phyloP scores from a whole-genome alignment of 2,888 invertebrate genomes.

The Drosophila hamatofila region DNA sequence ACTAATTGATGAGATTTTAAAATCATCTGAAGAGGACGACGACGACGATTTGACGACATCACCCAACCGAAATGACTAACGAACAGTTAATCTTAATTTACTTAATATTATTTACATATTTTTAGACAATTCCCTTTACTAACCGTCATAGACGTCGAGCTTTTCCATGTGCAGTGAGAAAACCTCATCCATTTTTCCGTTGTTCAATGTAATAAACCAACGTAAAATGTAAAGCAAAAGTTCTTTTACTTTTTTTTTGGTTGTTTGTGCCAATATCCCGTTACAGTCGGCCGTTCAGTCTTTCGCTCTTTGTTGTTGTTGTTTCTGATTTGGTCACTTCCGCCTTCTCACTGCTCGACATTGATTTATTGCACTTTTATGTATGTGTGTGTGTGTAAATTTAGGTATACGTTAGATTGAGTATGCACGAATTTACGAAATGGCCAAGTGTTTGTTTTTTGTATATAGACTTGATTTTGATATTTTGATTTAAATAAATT shows the following conservation, averaged over 20 bases:
- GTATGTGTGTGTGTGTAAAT: slow-evolving; percentile 11
- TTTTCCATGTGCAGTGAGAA: slow-evolving; percentile 84
- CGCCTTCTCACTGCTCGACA: slow-evolving; percentile 53
- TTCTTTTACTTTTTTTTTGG: slow-evolving; percentile 2
- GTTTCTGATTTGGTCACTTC: slow-evolving; percentile 51
- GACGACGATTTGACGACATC: slow-evolving; percentile 52
- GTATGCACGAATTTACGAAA: slow-evolving; percentile 28
- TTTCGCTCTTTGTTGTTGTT: slow-evolving; percentile 57
- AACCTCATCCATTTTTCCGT: slow-evolving; percentile 83
- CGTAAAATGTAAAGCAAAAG: slow-evolving; percentile 38
- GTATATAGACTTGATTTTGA: background rate
- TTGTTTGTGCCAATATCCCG: slow-evolving; percentile 24
- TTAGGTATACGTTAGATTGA: slow-evolving; percentile 39
- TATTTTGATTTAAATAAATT: slow-evolving; percentile 14
- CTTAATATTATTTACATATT: slow-evolving; percentile 71
- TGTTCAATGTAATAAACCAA: slow-evolving; percentile 35
- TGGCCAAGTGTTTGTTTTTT: slow-evolving; percentile 2
- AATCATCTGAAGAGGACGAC: slow-evolving; percentile 66
- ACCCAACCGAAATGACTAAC: slow-evolving; percentile 63
- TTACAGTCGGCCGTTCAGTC: slow-evolving; percentile 45
- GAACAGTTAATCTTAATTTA: slow-evolving; percentile 67
- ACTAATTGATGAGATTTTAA: slow-evolving; percentile 77
- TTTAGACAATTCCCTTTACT: slow-evolving; percentile 55
- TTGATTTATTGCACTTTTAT: slow-evolving; percentile 73
- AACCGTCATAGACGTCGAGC: slow-evolving; percentile 84